phyloP scores from a whole-genome alignment of 1,140 invertebrate species.

The Ceratina australensis region DNA sequence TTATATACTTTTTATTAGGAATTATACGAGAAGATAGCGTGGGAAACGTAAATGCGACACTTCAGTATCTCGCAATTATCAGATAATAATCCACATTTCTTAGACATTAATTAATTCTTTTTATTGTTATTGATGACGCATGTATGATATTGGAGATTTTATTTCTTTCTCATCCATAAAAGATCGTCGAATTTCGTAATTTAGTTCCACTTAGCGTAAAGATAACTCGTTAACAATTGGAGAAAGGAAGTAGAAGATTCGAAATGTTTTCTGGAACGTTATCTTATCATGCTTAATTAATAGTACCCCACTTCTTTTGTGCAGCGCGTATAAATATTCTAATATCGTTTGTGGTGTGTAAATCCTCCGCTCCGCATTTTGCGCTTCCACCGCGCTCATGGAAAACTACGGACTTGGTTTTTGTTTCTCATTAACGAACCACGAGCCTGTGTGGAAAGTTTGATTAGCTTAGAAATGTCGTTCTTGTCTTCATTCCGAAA shows the following conservation, averaged over 20 bases:
- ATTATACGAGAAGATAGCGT: background rate
- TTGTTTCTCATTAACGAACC: background rate
- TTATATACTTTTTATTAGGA: background rate
- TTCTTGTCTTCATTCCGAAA: background rate
- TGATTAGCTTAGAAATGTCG: background rate
- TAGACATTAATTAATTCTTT: background rate
- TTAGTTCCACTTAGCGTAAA: background rate
- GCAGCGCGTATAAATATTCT: slow-evolving; percentile 19
- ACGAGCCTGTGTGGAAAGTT: background rate
- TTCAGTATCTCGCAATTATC: background rate
- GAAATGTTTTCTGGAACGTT: background rate
- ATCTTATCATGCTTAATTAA: slow-evolving; percentile 22
- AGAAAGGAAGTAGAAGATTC: background rate
- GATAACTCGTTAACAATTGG: background rate
- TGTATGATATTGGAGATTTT: background rate
- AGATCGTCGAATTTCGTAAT: background rate
- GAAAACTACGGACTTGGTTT: background rate
- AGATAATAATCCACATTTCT: background rate
- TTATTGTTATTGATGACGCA: slow-evolving; percentile 13
- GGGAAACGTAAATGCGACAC: too few relatives aligned
- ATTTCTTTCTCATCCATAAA: background rate
- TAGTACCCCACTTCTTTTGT: too few relatives aligned
- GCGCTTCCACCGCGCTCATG: background rate
- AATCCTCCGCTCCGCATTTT: background rate
- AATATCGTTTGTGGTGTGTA: background rate